phyloP scores from a whole-genome alignment of 2,888 invertebrate species.

The Acleris cristana region DNA sequence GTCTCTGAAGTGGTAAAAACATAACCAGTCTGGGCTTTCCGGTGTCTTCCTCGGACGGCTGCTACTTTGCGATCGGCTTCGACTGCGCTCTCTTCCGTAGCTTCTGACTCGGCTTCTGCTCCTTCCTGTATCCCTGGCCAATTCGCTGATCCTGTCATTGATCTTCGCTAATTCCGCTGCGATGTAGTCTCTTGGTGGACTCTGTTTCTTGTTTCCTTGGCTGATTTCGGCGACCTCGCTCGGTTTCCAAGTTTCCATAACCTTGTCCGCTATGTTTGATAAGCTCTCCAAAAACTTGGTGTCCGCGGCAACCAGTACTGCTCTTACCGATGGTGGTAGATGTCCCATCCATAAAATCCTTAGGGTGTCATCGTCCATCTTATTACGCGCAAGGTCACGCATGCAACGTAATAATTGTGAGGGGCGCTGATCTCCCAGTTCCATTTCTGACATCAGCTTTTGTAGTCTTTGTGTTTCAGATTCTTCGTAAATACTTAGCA shows the following conservation, averaged over 20 bases:
- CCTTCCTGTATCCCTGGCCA: not conserved
- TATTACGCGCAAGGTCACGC: slow-evolving; percentile 39
- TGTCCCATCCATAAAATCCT: slow-evolving; percentile 40
- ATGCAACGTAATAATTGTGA: slow-evolving; percentile 41
- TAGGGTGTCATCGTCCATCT: slow-evolving; percentile 39
- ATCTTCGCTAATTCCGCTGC: not conserved
- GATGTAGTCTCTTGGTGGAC: not conserved
- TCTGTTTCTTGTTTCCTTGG: not conserved
- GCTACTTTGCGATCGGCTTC: not conserved
- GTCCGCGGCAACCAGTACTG: slow-evolving; percentile 34
- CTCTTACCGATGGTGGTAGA: slow-evolving; percentile 35
- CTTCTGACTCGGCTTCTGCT: not conserved
- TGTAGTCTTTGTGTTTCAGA: slow-evolving; percentile 30
- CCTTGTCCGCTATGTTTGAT: no score
- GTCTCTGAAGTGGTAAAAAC: not conserved
- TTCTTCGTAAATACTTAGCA: slow-evolving; percentile 38
- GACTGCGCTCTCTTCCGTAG: not conserved
- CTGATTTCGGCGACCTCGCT: not conserved
- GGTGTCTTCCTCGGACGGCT: not conserved
- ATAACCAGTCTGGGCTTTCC: not conserved
- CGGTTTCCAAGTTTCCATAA: not conserved
- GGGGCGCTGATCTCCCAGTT: slow-evolving; percentile 38
- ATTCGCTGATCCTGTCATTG: not conserved
- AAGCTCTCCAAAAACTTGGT: slow-evolving; percentile 9
- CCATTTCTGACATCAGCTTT: slow-evolving; percentile 37